Evolutionary conservation across 2,888 invertebrate genomes (phyloP), one percentile per base, ranked within the genome.

Genomic region (Taenaris catops): DNA sequence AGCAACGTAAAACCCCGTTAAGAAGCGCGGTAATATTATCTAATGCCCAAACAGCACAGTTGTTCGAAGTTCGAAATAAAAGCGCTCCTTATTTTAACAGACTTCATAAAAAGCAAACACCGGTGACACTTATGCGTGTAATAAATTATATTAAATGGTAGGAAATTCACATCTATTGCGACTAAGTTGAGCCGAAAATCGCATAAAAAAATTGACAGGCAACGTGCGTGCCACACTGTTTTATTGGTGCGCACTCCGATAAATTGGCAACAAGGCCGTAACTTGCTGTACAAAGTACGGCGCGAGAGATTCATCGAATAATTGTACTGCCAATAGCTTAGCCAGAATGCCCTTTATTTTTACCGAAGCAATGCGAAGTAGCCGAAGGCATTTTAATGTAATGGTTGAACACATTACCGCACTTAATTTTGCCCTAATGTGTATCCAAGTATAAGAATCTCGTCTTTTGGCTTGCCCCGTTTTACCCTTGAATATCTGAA

Each of bases 381-480:
- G 73, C 70, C 66, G 49, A 57, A 61, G 75, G 80, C 67, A 83
- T 84, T 84, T 86, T 83, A 86, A 84, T 76, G 81, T 79, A 81
- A 75, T 80, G 74, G 55, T 51, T 51, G 66, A 66, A 81, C 84
- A 83, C 73, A 84, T 81, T 80, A 83, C 74, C 62, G 75, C 83
- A 86, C 86, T 86, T 83, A 84, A 84, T 83, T 80, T 81, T 73
- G 74, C 71, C 78, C 83, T 83, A 81, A 86, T 79, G 76, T 70
- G 78, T 68, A 60, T 53, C 55, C 46, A 60, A 55, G 61, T 58
- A 59, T 62, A 74, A 69, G 75, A 74, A 74, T 80, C 70, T 60
- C 52, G 53, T 44, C 51, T 60, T 67, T 63, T 58, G 53, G 57
- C 63, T 55, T 45, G 55, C 63, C 67, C 63, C 62, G 67, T 75